Conservation (phyloP, 2,113 vertebrate species). For the Lepus europaeus region DNA sequence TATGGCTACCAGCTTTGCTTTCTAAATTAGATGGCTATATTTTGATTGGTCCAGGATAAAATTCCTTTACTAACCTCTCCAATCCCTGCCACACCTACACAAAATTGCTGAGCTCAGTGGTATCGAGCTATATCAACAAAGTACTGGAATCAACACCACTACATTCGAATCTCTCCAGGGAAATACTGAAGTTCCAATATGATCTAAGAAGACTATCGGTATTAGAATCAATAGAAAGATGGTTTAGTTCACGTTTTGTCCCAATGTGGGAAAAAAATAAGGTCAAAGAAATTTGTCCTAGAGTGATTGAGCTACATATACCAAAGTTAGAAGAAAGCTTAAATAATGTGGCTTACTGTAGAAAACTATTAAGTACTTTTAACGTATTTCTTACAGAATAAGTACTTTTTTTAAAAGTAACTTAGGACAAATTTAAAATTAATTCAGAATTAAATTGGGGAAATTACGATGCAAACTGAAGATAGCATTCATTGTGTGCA, state of each 20-base stretch:
- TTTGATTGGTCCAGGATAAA: conserved; percentile 63
- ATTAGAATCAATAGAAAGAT: conserved; percentile 37
- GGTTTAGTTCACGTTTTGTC: not conserved
- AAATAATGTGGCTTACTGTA: conserved; percentile 25
- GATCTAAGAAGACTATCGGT: not conserved
- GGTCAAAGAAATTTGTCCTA: conserved; percentile 24
- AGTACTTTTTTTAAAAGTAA: conserved; percentile 41
- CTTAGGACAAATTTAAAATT: conserved; percentile 61
- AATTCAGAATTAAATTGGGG: conserved; percentile 36
- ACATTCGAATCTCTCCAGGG: conserved; percentile 10
- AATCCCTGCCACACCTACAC: conserved; percentile 32
- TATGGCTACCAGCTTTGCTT: conserved; percentile 62
- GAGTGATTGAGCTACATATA: not conserved
- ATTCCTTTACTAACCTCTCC: conserved; percentile 32
- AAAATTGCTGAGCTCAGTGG: conserved; percentile 7
- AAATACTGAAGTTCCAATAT: conserved; percentile 50
- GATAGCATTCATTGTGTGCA: not conserved
- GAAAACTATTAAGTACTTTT: conserved; percentile 13
- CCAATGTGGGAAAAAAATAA: conserved; percentile 45
- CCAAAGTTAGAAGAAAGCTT: conserved; percentile 20
- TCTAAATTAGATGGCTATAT: conserved; percentile 64
- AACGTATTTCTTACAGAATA: not conserved
- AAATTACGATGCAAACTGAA: conserved; percentile 47
- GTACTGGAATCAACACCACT: not conserved
- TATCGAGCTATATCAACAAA: conserved; percentile 40